Conservation (phyloP, 2,113 vertebrate species). For the Pituophis catenifer region DNA sequence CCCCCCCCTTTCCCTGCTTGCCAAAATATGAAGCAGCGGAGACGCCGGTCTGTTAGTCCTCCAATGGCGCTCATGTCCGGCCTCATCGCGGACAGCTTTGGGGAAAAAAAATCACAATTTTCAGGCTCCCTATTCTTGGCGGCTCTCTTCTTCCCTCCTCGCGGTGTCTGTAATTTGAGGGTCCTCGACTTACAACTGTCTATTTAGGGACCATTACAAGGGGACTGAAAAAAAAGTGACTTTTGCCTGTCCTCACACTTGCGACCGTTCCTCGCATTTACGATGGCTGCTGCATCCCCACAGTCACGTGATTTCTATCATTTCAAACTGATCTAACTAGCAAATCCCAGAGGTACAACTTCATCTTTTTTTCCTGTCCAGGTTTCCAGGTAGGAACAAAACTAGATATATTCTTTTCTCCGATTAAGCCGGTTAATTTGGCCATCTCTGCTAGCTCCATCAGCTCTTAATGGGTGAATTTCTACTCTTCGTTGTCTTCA, state of each 20-base stretch:
- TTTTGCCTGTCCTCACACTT: neutral
- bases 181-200: accelerated
- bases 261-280: neutral
- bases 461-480: neutral
- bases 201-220: neutral
- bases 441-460: too few relatives aligned
- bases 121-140: neutral
- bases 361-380: too few relatives aligned
- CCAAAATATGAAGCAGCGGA: neutral
- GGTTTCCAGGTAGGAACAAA: neutral
- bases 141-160: neutral
- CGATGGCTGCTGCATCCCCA: too few relatives aligned
- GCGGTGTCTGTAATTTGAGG: neutral
- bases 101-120: neutral
- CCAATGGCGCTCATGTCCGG: neutral
- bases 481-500: too few relatives aligned
- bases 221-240: neutral
- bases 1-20: neutral
- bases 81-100: neutral
- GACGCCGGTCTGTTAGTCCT: neutral
- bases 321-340: neutral
- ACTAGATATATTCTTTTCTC: neutral
- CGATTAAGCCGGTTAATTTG: neutral
- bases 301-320: neutral
- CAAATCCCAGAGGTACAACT: neutral